These are phyloP conservation scores for Campoplex nolae DNA, from an alignment of 2,888 invertebrate species.

Conservation along the genomic window DNA sequence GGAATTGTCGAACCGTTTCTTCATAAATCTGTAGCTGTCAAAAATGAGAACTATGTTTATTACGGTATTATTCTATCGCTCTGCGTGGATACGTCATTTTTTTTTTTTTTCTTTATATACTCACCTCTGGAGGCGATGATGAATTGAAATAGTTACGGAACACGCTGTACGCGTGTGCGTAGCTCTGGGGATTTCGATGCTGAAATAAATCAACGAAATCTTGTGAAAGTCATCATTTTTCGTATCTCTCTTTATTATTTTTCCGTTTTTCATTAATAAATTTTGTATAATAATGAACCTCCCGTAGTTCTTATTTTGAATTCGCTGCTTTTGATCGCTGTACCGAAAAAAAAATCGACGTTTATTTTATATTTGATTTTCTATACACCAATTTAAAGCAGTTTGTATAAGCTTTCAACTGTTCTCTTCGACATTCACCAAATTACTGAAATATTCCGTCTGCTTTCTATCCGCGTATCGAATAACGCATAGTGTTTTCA, in stretches of 20 bases:
- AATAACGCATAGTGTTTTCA: not conserved
- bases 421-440: not conserved
- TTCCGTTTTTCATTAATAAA: not conserved
- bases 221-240: not conserved
- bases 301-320: too few relatives aligned
- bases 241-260: not conserved
- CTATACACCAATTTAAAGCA: not conserved
- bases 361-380: not conserved
- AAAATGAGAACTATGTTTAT: not conserved
- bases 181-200: not conserved
- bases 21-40: constrained; percentile 11
- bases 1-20: constrained; percentile 21
- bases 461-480: not conserved
- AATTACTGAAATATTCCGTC: not conserved
- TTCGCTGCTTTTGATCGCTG: not conserved
- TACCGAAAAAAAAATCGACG: not conserved
- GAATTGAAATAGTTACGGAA: constrained; percentile 20
- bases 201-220: not conserved
- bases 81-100: not conserved
- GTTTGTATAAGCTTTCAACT: not conserved
- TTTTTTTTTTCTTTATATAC: not conserved
- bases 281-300: too few relatives aligned
- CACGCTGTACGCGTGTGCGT: not conserved
- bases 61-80: constrained; percentile 3
- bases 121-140: not conserved